Evolutionary conservation across 1,140 invertebrate genomes (phyloP).

Genomic region (Heliconius himera): DNA sequence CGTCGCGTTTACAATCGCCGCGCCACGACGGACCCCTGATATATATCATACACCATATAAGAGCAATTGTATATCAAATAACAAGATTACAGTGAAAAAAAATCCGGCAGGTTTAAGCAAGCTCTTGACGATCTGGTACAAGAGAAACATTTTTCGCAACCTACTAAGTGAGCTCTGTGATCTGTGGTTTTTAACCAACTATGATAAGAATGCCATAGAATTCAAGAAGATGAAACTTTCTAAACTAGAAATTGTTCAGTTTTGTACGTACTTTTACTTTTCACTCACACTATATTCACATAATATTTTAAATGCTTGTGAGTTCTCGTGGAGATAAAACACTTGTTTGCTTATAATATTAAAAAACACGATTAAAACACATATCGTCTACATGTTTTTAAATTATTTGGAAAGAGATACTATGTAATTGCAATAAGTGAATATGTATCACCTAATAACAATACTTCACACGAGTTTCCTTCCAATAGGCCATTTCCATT

Average conservation of each 20-base stretch:
- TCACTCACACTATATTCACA: background rate
- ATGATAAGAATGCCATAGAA: conserved; percentile 51
- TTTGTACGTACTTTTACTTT: conserved; percentile 48
- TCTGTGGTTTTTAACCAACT: conserved; percentile 58
- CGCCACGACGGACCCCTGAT: background rate
- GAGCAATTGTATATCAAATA: background rate
- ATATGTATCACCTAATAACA: too few species aligned
- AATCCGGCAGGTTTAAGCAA: conserved; percentile 58
- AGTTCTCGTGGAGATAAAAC: too few species aligned
- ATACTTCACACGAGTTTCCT: too few species aligned
- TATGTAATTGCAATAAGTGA: too few species aligned
- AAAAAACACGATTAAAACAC: too few species aligned
- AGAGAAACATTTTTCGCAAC: conserved; percentile 53
- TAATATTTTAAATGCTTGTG: background rate
- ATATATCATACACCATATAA: background rate
- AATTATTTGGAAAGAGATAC: too few species aligned
- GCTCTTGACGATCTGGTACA: conserved; percentile 64
- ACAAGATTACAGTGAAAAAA: background rate
- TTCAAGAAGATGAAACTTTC: conserved; percentile 60
- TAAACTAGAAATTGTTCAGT: conserved; percentile 52
- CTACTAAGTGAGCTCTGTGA: conserved; percentile 60
- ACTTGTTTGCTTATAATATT: too few species aligned
- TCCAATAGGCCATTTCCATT: too few species aligned
- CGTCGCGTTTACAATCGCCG: too few species aligned
- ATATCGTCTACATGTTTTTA: too few species aligned